A percentile compares a stretch with the other conserved stretches of the same genome.
Conservation (phyloP, 2,888 invertebrate genomes). For the Cephus pulcher region DNA sequence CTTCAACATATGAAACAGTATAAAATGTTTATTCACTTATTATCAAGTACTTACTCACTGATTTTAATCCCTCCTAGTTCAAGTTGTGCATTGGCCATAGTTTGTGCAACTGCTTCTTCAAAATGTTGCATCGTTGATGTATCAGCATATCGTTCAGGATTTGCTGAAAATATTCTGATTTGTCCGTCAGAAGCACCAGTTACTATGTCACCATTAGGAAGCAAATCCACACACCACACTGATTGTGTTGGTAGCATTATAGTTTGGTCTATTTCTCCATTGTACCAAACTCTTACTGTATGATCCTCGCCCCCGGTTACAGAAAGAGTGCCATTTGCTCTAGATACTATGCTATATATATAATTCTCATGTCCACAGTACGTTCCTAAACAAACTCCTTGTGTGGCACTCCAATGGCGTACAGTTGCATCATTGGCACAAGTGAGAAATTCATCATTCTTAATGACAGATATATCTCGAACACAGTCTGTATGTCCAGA, state of each 20-base stretch:
- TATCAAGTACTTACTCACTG: constrained; percentile 74
- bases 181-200: constrained; percentile 84
- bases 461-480: constrained; percentile 79
- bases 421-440: constrained; percentile 94
- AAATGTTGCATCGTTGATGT: constrained; percentile 73
- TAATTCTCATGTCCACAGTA: constrained; percentile 89
- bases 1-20: constrained; percentile 8
- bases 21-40: constrained; percentile 9
- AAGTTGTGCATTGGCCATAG: constrained; percentile 71
- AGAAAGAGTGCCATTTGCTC: constrained; percentile 65
- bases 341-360: constrained; percentile 74
- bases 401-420: constrained; percentile 81
- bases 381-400: constrained; percentile 81
- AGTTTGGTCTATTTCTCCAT: constrained; percentile 74
- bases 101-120: constrained; percentile 78
- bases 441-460: constrained; percentile 83
- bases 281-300: constrained; percentile 84
- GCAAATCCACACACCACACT: constrained; percentile 86
- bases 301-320: constrained; percentile 92
- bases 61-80: constrained; percentile 89
- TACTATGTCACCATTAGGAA: constrained; percentile 90
- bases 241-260: constrained; percentile 86
- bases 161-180: constrained; percentile 86
- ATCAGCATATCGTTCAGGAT: constrained; percentile 78
- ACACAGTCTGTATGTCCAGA: constrained; percentile 94